Percentiles rank a stretch among this genome's conserved stretches.
Evolutionary conservation across 2,797 vertebrate genomes (phyloP).

Genomic region (Sus cebifrons): DNA sequence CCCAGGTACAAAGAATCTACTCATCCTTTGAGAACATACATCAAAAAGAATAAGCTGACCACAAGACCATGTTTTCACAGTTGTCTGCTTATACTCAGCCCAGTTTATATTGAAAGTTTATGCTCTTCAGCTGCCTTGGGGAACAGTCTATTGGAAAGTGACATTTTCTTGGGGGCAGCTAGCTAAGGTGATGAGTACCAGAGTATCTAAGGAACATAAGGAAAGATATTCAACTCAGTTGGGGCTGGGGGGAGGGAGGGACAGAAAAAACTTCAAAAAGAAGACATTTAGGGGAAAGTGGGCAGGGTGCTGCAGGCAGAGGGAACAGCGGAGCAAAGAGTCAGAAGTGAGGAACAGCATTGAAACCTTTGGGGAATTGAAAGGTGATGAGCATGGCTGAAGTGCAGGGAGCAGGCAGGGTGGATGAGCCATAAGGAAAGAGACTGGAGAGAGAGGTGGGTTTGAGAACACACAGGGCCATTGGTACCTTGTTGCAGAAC

Average conservation of each 20-base stretch:
- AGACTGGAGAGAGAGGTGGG: neutral
- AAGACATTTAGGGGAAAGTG: neutral
- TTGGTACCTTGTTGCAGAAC: neutral
- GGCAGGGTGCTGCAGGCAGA: neutral
- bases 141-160: neutral
- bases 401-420: neutral
- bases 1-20: neutral
- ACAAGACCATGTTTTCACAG: neutral
- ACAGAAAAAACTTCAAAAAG: neutral
- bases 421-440: neutral
- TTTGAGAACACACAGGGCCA: neutral
- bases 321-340: neutral
- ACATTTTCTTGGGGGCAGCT: neutral
- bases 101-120: neutral
- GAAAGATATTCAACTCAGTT: neutral
- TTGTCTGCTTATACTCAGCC: neutral
- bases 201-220: neutral
- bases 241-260: neutral
- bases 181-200: neutral
- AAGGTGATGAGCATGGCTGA: neutral
- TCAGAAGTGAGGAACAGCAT: neutral
- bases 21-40: neutral
- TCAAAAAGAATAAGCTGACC: neutral
- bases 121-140: neutral
- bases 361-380: neutral